Evolutionary conservation across 1,140 invertebrate genomes (phyloP).

Genomic region (Trigoniulus corallinus): DNA sequence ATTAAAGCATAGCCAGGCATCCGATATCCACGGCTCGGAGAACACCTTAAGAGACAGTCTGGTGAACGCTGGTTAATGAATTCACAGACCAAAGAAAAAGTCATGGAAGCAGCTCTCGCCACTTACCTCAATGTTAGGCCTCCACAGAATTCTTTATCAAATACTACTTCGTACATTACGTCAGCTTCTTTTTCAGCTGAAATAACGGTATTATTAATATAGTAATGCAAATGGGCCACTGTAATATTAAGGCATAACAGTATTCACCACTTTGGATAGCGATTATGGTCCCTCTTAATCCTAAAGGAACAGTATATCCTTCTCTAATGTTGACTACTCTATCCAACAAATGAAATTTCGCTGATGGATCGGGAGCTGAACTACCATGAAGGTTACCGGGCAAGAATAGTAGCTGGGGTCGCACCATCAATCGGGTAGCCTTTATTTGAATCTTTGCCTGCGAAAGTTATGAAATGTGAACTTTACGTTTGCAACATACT

Average conservation of each 20-base stretch:
- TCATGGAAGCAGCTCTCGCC: not conserved
- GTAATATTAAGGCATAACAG: not conserved
- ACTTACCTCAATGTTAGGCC: slow-evolving; percentile 30
- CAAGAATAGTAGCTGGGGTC: not conserved
- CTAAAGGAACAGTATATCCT: slow-evolving; percentile 58
- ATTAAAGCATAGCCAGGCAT: slow-evolving; percentile 10
- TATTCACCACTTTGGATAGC: slow-evolving; percentile 25
- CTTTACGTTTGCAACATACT: too few relatives aligned
- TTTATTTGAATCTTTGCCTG: too few relatives aligned
- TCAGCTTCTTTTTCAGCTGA: slow-evolving; percentile 29
- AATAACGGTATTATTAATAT: slow-evolving; percentile 1
- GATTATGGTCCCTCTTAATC: slow-evolving; percentile 62
- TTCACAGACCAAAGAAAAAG: not conserved
- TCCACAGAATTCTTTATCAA: slow-evolving; percentile 54
- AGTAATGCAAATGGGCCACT: not conserved
- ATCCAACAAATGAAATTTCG: slow-evolving; percentile 54
- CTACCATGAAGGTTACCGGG: slow-evolving; percentile 29
- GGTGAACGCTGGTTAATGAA: not conserved
- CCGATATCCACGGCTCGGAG: slow-evolving; percentile 6
- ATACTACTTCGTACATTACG: slow-evolving; percentile 50
- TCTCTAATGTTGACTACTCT: slow-evolving; percentile 59
- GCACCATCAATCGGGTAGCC: too few relatives aligned
- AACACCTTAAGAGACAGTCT: slow-evolving; percentile 9
- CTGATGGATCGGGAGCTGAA: slow-evolving; percentile 42
- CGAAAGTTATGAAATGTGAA: too few relatives aligned